These are phyloP conservation scores for Poecilia wingei DNA, from an alignment of 2,797 vertebrate genomes.

Conservation along the genomic window DNA sequence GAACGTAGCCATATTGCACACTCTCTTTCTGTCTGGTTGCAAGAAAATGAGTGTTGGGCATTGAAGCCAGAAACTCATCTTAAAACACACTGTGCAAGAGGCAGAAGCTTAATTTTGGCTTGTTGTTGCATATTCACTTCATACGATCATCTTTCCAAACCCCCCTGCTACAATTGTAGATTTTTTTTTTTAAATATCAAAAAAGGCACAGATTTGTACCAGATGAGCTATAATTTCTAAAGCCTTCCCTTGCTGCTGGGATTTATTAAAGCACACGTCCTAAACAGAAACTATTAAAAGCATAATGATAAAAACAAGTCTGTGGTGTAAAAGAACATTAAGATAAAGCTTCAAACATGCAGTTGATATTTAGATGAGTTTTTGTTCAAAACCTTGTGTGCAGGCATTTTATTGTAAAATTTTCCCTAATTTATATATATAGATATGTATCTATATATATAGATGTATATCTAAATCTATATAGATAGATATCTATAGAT, in stretches of 20 bases:
- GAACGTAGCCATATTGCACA: conserved; percentile 66
- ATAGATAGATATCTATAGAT: no score
- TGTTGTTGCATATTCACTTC: conserved; percentile 62
- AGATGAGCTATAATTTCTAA: conserved; percentile 37
- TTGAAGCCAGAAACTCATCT: conserved; percentile 25
- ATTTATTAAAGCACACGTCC: conserved; percentile 56
- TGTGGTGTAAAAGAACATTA: conserved; percentile 23
- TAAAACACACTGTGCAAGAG: conserved; percentile 47
- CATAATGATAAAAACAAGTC: conserved; percentile 25
- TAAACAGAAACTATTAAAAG: conserved; percentile 46
- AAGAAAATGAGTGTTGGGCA: conserved; percentile 22
- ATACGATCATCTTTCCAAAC: conserved; percentile 25
- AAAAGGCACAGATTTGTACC: conserved; percentile 59
- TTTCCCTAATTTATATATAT: not conserved
- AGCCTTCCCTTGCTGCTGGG: conserved; percentile 48
- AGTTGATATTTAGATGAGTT: not conserved
- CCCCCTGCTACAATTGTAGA: conserved; percentile 46
- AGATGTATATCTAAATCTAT: no score
- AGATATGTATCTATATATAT: not conserved
- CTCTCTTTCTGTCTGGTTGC: conserved; percentile 31
- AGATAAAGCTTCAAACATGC: conserved; percentile 48
- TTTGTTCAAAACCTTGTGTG: not conserved
- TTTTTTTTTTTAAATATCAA: conserved; percentile 32
- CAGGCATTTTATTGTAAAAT: conserved; percentile 18
- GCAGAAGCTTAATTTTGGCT: conserved; percentile 49